Evolutionary conservation across 2,113 vertebrate species (phyloP).

Genomic region (Bettongia penicillata): DNA sequence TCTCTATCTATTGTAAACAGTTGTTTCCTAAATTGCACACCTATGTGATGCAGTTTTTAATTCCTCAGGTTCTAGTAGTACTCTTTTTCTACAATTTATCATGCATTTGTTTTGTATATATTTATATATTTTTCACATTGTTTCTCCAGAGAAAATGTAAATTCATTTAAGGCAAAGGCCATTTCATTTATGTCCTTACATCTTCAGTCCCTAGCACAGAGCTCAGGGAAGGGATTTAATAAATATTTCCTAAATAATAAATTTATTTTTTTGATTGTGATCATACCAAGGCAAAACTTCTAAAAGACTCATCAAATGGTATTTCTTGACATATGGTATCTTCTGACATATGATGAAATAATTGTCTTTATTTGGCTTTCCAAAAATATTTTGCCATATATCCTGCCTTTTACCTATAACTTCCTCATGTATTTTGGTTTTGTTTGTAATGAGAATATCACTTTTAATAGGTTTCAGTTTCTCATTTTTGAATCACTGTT

Average conservation of each 20-base stretch:
- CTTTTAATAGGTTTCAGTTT: not conserved
- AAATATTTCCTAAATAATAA: not conserved
- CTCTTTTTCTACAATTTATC: not conserved
- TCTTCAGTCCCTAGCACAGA: not conserved
- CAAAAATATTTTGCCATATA: not conserved
- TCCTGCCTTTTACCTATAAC: not conserved
- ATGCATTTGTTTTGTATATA: not conserved
- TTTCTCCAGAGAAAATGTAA: not conserved
- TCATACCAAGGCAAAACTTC: not conserved
- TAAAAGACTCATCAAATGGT: not conserved
- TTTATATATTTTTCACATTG: not conserved
- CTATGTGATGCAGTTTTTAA: not conserved
- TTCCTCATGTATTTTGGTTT: not conserved
- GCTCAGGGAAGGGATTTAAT: not conserved
- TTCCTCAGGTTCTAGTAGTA: not conserved
- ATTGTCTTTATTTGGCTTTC: not conserved
- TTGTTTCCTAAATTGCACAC: too few relatives aligned
- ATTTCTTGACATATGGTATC: not conserved
- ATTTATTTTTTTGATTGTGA: not conserved
- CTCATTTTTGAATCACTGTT: not conserved
- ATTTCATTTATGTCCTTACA: not conserved
- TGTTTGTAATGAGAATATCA: not conserved
- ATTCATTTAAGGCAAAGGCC: not conserved
- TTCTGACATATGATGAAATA: not conserved
- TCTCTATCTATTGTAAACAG: not conserved